A percentile compares a stretch with the other conserved stretches of the same genome.
Evolutionary conservation across 1,140 invertebrate genomes (phyloP).

Genomic region (Trinorchestia longiramus): DNA sequence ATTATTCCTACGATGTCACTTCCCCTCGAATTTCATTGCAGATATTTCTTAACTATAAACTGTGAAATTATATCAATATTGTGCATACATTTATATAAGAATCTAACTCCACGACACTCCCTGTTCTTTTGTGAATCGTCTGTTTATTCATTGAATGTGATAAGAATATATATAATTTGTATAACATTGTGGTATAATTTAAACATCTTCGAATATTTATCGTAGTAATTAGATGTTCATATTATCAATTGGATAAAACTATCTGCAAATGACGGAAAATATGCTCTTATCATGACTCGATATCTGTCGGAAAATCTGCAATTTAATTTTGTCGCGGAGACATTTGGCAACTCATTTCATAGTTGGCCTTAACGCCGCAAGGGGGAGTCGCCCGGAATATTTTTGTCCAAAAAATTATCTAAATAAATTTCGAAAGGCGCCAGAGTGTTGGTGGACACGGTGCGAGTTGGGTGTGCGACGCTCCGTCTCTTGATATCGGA

Average conservation of each 20-base stretch:
- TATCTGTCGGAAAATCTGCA: constrained; percentile 4
- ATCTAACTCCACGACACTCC: constrained; percentile 13
- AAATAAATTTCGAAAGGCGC: constrained; percentile 67
- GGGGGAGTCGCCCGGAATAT: constrained; percentile 65
- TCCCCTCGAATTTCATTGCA: not conserved
- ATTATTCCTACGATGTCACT: not conserved
- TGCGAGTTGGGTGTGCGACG: constrained; percentile 62
- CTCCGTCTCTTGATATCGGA: not conserved
- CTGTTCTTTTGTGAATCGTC: not conserved
- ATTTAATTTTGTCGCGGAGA: constrained; percentile 36
- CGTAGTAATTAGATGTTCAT: not conserved
- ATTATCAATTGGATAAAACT: not conserved
- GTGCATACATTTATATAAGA: not conserved
- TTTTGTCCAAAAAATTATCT: constrained; percentile 67
- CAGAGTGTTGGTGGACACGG: constrained; percentile 65
- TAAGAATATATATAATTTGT: not conserved
- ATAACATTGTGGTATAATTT: not conserved
- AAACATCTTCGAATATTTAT: not conserved
- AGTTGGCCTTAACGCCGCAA: constrained; percentile 56
- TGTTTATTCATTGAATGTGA: not conserved
- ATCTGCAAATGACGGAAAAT: not conserved
- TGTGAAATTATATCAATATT: not conserved
- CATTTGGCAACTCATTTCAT: constrained; percentile 51
- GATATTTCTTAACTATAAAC: not conserved
- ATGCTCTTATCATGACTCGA: not conserved